Evolutionary conservation across 2,797 vertebrate genomes (phyloP), one percentile per base, ranked within the genome.

Genomic region (Eidolon dupreanum): DNA sequence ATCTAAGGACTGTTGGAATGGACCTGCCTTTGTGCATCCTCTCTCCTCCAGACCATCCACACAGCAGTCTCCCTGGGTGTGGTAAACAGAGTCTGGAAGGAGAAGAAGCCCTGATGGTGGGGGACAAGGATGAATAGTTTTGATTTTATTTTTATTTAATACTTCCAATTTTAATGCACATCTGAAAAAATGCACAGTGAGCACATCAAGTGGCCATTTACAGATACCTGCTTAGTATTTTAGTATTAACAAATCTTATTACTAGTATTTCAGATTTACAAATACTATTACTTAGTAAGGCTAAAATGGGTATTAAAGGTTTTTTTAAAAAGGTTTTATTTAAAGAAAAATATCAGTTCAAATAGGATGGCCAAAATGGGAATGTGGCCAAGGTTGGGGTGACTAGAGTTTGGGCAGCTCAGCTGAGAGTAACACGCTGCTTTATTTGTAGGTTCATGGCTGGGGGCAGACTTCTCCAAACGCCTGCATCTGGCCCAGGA

Each of bases 391-490:
- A 24, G 41, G n/a, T 28, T 22, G 28, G 13, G 61, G n/a, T 9
- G 41, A 28, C 43, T 26, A 16, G 57, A 85, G 65, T n/a, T 57
- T 68, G 49, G 36, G 46, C 66, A 8, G 26, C 43, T 74, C 3
- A 12, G 49, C 73, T 6, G 33, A 46, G 31, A 75, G 66, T 94
- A 83, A 97, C 22, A 0, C 1, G 4, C 78, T 86, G 79, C 86
- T 97, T 79, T 87, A 12, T 68, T 93, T 89, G 90, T 98, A 99
- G 99, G 98, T 99, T 49, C 96, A 96, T 31, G 99, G 99, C 41
- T 99, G 99, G 99, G 98, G 96, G 88, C 98, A 97, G 96, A 97
- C 96, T 53, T 96, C 98, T 81, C 98, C 99, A 31, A 94, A 98
- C 46, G 98, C 98, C 95, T 98, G 98, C 96, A 94, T 99, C 94